Conservation (phyloP, 1,140 invertebrate genomes). For the Leptinotarsa undecemlineata region DNA sequence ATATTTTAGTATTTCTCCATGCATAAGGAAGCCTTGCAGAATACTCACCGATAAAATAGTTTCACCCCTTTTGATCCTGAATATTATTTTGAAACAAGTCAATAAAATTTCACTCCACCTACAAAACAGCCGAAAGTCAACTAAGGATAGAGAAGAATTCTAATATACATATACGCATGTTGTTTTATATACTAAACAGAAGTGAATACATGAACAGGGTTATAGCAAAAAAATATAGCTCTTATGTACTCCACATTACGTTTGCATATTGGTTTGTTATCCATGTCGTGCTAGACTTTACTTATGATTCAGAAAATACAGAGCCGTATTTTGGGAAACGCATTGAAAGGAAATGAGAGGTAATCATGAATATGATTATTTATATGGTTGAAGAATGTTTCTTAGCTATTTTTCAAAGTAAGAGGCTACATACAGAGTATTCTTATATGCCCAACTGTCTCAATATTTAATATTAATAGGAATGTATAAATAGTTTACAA, state of each 20-base stretch:
- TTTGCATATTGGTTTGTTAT: too few species aligned
- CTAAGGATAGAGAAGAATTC: conserved; percentile 22
- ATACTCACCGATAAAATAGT: conserved; percentile 12
- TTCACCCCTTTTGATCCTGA: conserved; percentile 7
- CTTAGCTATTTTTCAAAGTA: too few species aligned
- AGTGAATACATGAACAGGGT: neutral
- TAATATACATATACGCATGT: conserved; percentile 20
- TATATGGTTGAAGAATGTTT: too few species aligned
- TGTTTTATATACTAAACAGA: neutral
- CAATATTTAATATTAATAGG: too few species aligned
- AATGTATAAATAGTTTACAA: too few species aligned
- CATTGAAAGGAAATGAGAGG: too few species aligned
- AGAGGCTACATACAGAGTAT: too few species aligned
- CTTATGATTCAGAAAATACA: neutral
- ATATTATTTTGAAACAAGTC: conserved; percentile 12
- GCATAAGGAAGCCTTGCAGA: conserved; percentile 12
- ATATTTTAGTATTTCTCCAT: neutral
- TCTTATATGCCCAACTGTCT: too few species aligned
- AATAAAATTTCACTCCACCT: conserved; percentile 21
- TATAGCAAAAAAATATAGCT: neutral
- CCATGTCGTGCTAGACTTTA: neutral
- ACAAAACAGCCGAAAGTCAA: conserved; percentile 25
- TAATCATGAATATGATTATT: too few species aligned
- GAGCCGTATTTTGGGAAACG: neutral
- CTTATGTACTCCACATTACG: neutral